Evolutionary conservation across 2,113 vertebrate species (phyloP).

Genomic region (Tringa solitaria): DNA sequence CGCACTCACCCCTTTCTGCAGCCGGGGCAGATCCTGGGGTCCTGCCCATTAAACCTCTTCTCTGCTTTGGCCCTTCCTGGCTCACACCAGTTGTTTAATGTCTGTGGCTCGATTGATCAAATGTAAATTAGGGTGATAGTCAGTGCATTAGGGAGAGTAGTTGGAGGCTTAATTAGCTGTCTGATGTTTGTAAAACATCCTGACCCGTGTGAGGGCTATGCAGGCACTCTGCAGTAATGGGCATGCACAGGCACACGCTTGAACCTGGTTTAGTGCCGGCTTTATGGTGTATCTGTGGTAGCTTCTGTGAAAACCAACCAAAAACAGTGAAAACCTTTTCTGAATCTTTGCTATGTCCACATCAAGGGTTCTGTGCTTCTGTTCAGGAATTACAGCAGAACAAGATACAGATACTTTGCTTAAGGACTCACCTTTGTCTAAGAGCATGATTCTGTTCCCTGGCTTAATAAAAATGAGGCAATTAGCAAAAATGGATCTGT

Average conservation of each 20-base stretch:
- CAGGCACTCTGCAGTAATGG: fast-evolving
- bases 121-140: neutral
- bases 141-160: neutral
- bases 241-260: neutral
- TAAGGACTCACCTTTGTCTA: neutral
- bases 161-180: neutral
- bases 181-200: neutral
- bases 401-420: neutral
- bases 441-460: neutral
- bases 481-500: neutral
- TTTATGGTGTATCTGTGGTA: neutral
- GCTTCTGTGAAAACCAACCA: neutral
- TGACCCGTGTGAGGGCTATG: neutral
- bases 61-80: neutral
- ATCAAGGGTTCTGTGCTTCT: neutral
- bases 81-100: neutral
- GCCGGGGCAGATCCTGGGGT: neutral
- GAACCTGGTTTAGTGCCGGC: neutral
- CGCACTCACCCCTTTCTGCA: neutral
- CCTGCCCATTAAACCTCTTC: no score
- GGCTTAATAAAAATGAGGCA: neutral
- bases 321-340: neutral
- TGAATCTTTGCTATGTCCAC: neutral
- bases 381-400: fast-evolving
- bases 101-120: fast-evolving